phyloP scores from a whole-genome alignment of 1,140 invertebrate species.

The Apis dorsata region DNA sequence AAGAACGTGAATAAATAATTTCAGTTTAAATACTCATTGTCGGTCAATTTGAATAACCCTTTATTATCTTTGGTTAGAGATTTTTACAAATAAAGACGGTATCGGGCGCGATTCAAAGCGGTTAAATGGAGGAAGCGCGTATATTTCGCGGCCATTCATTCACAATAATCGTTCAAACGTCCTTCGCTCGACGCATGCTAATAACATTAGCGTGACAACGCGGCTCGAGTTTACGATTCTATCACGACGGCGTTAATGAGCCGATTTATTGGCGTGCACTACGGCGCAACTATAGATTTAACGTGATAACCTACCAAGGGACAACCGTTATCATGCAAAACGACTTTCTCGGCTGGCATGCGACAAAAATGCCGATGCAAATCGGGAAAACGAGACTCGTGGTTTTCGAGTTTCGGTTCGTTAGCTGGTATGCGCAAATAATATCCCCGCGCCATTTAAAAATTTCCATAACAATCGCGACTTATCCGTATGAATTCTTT shows the following conservation, averaged over 20 bases:
- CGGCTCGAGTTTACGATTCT: conserved; percentile 23
- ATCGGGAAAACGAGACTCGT: conserved; percentile 13
- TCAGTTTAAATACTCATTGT: no score
- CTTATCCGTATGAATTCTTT: neutral
- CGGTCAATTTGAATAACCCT: no score
- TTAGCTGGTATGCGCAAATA: conserved; percentile 16
- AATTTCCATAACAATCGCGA: conserved; percentile 39
- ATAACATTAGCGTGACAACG: conserved; percentile 52
- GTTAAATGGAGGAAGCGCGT: conserved; percentile 37
- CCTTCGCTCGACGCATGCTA: conserved; percentile 25
- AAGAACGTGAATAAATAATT: no score
- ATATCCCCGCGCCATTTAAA: conserved; percentile 23
- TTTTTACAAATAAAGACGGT: neutral
- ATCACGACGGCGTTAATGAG: conserved; percentile 54
- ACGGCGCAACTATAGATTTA: conserved; percentile 24
- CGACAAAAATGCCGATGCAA: conserved; percentile 43
- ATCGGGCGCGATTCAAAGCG: neutral
- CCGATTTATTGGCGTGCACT: conserved; percentile 59
- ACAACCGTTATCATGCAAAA: conserved; percentile 52
- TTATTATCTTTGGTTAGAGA: neutral
- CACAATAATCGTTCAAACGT: conserved; percentile 41
- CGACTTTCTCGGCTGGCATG: conserved; percentile 28
- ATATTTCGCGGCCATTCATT: conserved; percentile 45
- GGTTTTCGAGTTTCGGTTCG: conserved; percentile 27
- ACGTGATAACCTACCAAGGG: conserved; percentile 9